phyloP scores from a whole-genome alignment of 2,888 invertebrate genomes.

The Zeuzera pyrina region DNA sequence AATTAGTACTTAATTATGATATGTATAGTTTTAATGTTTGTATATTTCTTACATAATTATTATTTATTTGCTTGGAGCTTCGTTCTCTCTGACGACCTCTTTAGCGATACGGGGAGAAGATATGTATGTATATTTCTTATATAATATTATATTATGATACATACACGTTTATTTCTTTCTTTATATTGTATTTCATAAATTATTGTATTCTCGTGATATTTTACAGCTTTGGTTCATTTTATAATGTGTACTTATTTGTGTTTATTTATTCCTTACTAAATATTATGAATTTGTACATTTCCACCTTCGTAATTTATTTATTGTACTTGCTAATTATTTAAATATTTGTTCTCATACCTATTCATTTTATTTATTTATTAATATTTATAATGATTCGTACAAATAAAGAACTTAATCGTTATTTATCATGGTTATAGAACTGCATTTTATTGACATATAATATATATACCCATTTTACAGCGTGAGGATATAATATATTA shows the following conservation, averaged over 20 bases:
- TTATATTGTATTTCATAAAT: constrained; percentile 16
- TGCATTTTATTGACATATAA: too few species aligned
- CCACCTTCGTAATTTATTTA: constrained; percentile 6
- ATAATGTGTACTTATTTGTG: constrained; percentile 11
- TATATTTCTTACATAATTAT: constrained; percentile 1
- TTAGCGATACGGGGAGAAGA: too few species aligned
- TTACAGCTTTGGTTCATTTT: constrained; percentile 7
- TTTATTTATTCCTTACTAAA: constrained; percentile 5
- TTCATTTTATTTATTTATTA: constrained; percentile 11
- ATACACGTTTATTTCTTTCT: constrained; percentile 12
- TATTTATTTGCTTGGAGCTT: too few species aligned
- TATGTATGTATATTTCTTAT: too few species aligned
- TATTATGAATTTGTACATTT: constrained; percentile 2
- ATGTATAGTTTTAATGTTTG: constrained; percentile 3
- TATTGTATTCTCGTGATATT: constrained; percentile 8
- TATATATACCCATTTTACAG: too few species aligned
- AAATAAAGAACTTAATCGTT: constrained; percentile 63
- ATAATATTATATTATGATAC: too few species aligned
- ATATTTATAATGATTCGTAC: constrained; percentile 41
- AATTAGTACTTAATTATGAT: constrained; percentile 20
- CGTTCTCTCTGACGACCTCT: too few species aligned
- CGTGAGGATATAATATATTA: too few species aligned
- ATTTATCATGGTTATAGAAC: too few species aligned
- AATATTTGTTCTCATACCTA: constrained; percentile 8
- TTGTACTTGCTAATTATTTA: constrained; percentile 8